These are phyloP conservation scores for Sarotherodon lohbergeri DNA, from an alignment of 2,113 vertebrate species.

Conservation along the genomic window DNA sequence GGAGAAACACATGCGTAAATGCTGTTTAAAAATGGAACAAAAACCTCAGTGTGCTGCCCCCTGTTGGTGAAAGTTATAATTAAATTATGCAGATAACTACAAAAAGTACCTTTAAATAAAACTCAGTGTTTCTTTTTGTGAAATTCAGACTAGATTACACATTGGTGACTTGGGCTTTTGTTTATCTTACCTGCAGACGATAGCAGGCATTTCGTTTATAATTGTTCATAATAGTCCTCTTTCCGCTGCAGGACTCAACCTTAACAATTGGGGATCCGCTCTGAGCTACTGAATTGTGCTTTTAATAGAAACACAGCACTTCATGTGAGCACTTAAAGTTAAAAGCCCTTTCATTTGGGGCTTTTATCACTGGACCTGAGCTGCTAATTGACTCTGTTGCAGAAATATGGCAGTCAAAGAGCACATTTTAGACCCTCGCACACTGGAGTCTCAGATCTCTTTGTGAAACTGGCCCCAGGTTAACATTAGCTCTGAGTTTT, in stretches of 20 bases:
- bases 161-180: not conserved
- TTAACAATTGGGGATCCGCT: not conserved
- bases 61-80: not conserved
- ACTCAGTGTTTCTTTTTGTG: not conserved
- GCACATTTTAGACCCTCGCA: not conserved
- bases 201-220: not conserved
- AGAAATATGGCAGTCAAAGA: not conserved
- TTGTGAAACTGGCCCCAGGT: not conserved
- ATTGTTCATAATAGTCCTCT: not conserved
- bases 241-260: not conserved
- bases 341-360: not conserved
- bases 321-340: not conserved
- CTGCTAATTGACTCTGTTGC: not conserved
- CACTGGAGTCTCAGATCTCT: not conserved
- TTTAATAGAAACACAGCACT: not conserved
- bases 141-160: not conserved
- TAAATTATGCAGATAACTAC: not conserved
- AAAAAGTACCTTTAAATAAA: not conserved
- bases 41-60: not conserved
- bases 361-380: not conserved
- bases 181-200: not conserved
- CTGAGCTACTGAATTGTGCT: not conserved
- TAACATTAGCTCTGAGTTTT: not conserved
- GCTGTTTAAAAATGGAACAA: not conserved
- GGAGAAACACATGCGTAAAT: not conserved